Evolutionary conservation across 2,797 vertebrate species (phyloP).

Genomic region (Schizopygopsis pylzovi): DNA sequence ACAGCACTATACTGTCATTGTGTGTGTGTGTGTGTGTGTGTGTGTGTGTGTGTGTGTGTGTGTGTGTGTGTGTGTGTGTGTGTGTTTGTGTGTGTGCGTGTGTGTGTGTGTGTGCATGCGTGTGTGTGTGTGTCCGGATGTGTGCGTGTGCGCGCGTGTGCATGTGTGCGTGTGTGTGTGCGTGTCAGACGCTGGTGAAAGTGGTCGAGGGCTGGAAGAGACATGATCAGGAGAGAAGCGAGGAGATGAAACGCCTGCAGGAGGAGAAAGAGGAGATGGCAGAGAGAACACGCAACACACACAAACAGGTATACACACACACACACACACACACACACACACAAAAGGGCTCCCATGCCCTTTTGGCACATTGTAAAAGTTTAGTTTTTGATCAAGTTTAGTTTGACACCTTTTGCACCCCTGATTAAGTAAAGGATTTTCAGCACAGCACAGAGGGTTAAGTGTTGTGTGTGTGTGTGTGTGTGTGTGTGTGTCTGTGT

Average conservation of each 20-base stretch:
- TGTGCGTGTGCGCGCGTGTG: not conserved
- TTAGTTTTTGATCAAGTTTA: too few species aligned
- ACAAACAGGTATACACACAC: conserved; percentile 68
- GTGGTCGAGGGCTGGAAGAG: conserved; percentile 81
- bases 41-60: not conserved
- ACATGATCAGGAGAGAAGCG: conserved; percentile 74
- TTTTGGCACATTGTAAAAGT: too few species aligned
- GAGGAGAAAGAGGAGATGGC: conserved; percentile 51
- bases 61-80: not conserved
- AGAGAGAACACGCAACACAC: conserved; percentile 61
- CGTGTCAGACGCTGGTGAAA: conserved; percentile 75
- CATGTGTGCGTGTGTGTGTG: too few species aligned
- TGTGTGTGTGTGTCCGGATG: too few species aligned
- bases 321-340: not conserved
- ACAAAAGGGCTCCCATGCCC: too few species aligned
- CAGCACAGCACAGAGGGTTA: not conserved
- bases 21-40: not conserved
- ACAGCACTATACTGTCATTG: not conserved
- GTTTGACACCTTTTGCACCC: too few species aligned
- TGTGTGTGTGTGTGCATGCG: not conserved
- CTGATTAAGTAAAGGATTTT: too few species aligned
- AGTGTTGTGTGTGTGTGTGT: not conserved
- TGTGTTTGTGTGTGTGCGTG: too few species aligned
- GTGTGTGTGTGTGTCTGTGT: not conserved
- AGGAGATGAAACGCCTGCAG: conserved; percentile 67